Evolutionary conservation across 2,113 vertebrate genomes (phyloP).

Genomic region (Bubo bubo): DNA sequence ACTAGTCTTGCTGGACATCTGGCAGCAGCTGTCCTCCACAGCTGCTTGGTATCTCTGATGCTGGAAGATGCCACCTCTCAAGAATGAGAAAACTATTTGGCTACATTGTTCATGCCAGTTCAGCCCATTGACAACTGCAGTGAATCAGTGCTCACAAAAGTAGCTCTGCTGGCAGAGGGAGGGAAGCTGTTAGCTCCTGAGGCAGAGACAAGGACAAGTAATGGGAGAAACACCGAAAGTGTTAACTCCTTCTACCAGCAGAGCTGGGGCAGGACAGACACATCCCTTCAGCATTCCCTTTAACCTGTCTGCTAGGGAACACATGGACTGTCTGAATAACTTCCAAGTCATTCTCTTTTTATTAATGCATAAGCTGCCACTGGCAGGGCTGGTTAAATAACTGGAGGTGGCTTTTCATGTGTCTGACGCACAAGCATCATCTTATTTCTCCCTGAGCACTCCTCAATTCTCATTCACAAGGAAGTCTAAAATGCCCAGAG

Average conservation of each 20-base stretch:
- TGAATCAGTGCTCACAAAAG: neutral
- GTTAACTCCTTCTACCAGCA: neutral
- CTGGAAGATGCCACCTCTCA: neutral
- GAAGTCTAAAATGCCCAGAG: neutral
- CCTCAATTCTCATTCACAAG: neutral
- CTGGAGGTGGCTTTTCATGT: neutral
- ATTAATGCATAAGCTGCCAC: neutral
- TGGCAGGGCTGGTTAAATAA: neutral
- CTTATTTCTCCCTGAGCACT: neutral
- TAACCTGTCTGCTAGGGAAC: neutral
- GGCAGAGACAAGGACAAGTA: neutral
- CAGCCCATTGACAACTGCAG: neutral
- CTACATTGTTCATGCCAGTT: neutral
- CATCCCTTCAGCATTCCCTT: neutral
- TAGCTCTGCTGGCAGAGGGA: neutral
- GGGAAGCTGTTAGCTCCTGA: neutral
- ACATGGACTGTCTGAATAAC: neutral
- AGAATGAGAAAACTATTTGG: rapidly evolving
- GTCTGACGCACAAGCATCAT: neutral
- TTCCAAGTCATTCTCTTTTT: neutral
- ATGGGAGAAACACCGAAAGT: neutral
- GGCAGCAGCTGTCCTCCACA: neutral
- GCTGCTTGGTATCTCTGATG: neutral
- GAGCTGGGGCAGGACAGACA: neutral
- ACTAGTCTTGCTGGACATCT: neutral